Conservation (phyloP, 1,140 invertebrate genomes). For the Myzus persicae region DNA sequence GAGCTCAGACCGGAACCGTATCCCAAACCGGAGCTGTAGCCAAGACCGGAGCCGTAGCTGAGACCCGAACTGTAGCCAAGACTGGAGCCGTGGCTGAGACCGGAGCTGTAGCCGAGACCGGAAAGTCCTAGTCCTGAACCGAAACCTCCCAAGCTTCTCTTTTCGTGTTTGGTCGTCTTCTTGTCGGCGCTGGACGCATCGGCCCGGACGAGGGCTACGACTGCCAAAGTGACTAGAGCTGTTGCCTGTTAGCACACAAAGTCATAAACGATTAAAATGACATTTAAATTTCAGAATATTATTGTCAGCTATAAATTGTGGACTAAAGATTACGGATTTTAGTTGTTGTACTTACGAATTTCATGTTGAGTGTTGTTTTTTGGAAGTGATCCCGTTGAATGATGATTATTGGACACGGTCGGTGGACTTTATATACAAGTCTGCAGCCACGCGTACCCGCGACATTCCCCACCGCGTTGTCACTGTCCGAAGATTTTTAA, state of each 20-base stretch:
- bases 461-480: too few relatives aligned
- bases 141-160: neutral
- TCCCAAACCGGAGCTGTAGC: neutral
- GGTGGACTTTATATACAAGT: constrained; percentile 8
- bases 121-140: neutral
- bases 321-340: neutral
- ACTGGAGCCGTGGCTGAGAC: neutral
- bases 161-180: neutral
- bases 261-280: neutral
- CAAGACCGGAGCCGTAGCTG: neutral
- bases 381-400: neutral
- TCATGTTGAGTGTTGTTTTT: neutral
- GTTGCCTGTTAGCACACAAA: neutral
- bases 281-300: neutral
- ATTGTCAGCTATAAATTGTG: neutral
- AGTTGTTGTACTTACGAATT: constrained; percentile 31
- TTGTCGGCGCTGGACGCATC: neutral
- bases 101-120: neutral
- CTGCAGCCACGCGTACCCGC: neutral
- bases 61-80: neutral
- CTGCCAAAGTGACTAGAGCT: neutral
- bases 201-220: constrained; percentile 34
- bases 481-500: too few relatives aligned
- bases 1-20: neutral
- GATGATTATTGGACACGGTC: neutral